Evolutionary conservation across 2,797 vertebrate genomes (phyloP).

Genomic region (Danionella dracula): DNA sequence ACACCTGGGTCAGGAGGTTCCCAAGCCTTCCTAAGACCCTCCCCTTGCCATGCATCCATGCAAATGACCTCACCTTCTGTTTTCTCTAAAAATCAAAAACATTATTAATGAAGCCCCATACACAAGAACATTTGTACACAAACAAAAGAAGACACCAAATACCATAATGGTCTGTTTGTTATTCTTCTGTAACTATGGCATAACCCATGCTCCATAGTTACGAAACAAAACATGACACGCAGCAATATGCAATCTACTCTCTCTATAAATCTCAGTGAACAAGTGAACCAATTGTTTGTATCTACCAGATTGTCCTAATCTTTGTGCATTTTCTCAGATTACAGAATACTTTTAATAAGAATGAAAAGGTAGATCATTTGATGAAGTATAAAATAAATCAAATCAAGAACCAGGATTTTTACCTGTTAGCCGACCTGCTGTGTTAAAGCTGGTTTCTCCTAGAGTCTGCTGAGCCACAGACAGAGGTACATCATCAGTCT

Average conservation of each 20-base stretch:
- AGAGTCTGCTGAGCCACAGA: slow-evolving; percentile 67
- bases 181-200: slow-evolving; percentile 19
- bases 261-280: neutral
- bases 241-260: neutral
- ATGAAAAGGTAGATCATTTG: too few species aligned
- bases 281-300: neutral
- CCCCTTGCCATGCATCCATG: slow-evolving; percentile 66
- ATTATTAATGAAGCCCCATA: too few species aligned
- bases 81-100: slow-evolving; percentile 60
- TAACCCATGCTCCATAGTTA: slow-evolving; percentile 26
- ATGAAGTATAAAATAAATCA: too few species aligned
- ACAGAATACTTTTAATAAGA: too few species aligned
- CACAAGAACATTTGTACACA: neutral
- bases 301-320: neutral
- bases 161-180: slow-evolving; percentile 13
- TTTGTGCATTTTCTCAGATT: too few species aligned
- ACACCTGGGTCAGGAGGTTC: slow-evolving; percentile 76
- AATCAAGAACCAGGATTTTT: too few species aligned
- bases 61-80: slow-evolving; percentile 78
- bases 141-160: neutral
- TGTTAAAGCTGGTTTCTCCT: slow-evolving; percentile 65
- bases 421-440: slow-evolving; percentile 57
- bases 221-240: neutral
- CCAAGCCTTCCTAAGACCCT: slow-evolving; percentile 78
- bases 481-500: slow-evolving; percentile 63